Evolutionary conservation across 1,140 invertebrate genomes (phyloP).

Genomic region (Gonatopus flavifemur): DNA sequence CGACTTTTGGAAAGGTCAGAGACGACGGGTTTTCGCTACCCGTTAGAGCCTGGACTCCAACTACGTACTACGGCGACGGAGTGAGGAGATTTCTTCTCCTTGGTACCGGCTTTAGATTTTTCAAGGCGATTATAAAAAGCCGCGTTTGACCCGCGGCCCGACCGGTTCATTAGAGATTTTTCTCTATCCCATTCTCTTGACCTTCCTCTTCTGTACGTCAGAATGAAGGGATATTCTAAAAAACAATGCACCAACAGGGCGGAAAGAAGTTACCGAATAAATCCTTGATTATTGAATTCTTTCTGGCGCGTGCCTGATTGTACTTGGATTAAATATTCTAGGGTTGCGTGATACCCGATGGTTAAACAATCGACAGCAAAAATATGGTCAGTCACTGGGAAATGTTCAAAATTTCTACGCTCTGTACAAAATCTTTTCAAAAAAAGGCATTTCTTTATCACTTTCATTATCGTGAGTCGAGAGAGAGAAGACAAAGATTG

Average conservation of each 20-base stretch:
- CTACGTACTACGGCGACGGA: conserved; percentile 10
- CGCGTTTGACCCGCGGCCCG: conserved; percentile 39
- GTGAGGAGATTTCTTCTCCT: too few species aligned
- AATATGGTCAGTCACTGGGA: too few species aligned
- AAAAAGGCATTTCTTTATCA: too few species aligned
- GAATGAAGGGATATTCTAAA: conserved; percentile 29
- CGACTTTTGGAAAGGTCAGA: conserved; percentile 46
- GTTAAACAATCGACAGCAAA: too few species aligned
- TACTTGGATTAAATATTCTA: too few species aligned
- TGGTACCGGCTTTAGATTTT: conserved; percentile 44
- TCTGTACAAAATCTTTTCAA: too few species aligned
- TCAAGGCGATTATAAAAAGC: conserved; percentile 43
- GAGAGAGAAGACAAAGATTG: too few species aligned
- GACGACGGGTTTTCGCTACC: conserved; percentile 46
- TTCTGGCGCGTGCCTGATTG: conserved; percentile 26
- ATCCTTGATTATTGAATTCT: not conserved
- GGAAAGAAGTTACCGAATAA: too few species aligned
- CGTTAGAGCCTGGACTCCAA: conserved; percentile 34
- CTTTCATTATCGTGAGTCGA: too few species aligned
- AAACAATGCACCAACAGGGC: conserved; percentile 34
- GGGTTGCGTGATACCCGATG: too few species aligned
- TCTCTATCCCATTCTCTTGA: conserved; percentile 18
- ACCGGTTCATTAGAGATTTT: conserved; percentile 46
- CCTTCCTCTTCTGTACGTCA: conserved; percentile 1
- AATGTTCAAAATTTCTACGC: too few species aligned